These are phyloP conservation scores for Gastrophysa polygoni DNA, from an alignment of 2,888 invertebrate genomes.

Conservation along the genomic window DNA sequence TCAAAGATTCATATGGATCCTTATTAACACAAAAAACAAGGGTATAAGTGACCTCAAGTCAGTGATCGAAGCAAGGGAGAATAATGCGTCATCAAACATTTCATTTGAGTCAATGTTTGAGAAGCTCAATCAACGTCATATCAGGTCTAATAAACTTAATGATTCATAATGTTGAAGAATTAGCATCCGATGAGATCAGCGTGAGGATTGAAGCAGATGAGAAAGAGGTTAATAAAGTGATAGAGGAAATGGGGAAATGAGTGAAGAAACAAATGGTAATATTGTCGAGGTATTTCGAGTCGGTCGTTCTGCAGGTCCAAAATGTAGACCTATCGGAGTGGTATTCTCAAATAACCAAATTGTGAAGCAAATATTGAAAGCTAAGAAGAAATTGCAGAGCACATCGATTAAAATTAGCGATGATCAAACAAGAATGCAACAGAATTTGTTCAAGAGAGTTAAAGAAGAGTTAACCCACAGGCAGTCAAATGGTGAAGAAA, in stretches of 20 bases:
- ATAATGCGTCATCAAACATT: background rate
- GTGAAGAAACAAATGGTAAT: background rate
- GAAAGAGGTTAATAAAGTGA: background rate
- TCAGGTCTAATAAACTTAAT: background rate
- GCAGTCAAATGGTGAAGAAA: background rate
- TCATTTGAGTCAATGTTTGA: background rate
- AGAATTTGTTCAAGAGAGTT: background rate
- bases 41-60: background rate
- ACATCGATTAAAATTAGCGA: background rate
- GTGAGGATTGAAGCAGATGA: conserved; percentile 1
- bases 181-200: background rate
- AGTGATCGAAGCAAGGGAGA: background rate
- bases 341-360: background rate
- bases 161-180: background rate
- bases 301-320: background rate
- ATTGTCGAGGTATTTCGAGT: background rate
- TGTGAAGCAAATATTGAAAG: background rate
- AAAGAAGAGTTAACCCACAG: background rate
- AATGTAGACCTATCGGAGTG: background rate
- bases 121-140: background rate
- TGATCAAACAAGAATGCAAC: conserved; percentile 2
- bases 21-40: background rate
- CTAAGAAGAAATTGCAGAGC: background rate
- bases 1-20: background rate
- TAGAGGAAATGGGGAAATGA: background rate